Base-by-base conservation (phyloP, 2,797 vertebrate species). In the Crocodylus rhombifer region DNA sequence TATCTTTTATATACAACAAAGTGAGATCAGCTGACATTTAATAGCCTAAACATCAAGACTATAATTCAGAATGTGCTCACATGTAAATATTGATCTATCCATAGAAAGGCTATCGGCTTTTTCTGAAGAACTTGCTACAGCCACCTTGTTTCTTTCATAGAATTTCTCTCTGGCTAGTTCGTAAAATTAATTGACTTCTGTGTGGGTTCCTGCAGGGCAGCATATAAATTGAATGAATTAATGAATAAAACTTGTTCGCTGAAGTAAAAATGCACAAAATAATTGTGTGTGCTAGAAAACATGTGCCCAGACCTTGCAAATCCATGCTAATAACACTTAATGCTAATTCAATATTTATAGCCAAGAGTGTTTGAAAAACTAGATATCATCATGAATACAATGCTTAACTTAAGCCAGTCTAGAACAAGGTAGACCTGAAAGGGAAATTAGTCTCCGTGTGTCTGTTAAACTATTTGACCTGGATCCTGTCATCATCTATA, bases 21-120 rank as follows among this genome's bases (percentile, higher is more conserved):
- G 85, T 95, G 86, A 92, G 87, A 87, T 88, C 87, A 93, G 93
- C 36, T 97, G 96, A 97, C 97, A 96, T 96, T 96, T 94, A 71
- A 87, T 79, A 83, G 76, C 36, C 69, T 73, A 81, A 93, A 90
- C 94, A 94, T 95, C 87, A 94, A 83, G 84, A 60, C 67, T 56
- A 77, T 33, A 87, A 61, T 95, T 96, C 87, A 77, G 79, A 90
- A 94, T 76, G 81, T 83, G 86, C 94, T 92, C 87, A 95, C 86
- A 92, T 92, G 94, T 94, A 95, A 95, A 89, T 96, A 96, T 96
- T 16, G 42, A 97, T 91, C 87, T 89, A 87, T 92, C 80, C 96
- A 87, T 93, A 95, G 74, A 55, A 12, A 60, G 82, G 82, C 64
- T 97, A 97, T 96, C 95, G 96, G 96, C 97, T 97, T 96, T 89